Percentiles rank a stretch among this genome's conserved stretches.
These are phyloP conservation scores for Aphelinus certus DNA, from an alignment of 1,140 invertebrate genomes.

Conservation along the genomic window DNA sequence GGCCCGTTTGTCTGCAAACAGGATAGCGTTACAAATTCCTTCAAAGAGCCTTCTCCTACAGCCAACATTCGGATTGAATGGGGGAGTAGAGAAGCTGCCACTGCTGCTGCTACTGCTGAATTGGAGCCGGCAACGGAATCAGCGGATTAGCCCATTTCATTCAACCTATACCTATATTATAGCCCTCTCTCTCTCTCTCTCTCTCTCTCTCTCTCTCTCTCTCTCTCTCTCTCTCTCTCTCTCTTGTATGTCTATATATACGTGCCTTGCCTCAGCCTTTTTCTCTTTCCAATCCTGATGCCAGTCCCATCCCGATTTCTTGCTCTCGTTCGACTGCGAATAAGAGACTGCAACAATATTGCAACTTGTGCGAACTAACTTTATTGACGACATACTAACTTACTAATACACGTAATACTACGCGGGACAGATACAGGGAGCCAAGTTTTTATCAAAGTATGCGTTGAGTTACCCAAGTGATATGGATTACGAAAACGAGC, in stretches of 20 bases:
- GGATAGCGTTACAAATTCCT: conserved; percentile 56
- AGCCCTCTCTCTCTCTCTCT: not conserved
- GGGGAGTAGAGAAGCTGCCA: conserved; percentile 43
- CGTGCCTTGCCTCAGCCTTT: not conserved
- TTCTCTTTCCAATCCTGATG: not conserved
- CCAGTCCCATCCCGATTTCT: not conserved
- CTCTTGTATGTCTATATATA: not conserved
- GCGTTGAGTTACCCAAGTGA: not conserved
- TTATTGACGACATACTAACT: no score
- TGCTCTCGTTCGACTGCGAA: no score
- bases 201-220: conserved; percentile 29
- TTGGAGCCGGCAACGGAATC: conserved; percentile 50
- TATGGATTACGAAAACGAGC: not conserved
- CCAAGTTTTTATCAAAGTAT: not conserved
- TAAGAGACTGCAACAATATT: no score
- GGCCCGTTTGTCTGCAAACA: conserved; percentile 42
- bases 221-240: conserved; percentile 24
- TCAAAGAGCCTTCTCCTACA: conserved; percentile 41
- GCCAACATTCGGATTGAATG: conserved; percentile 51
- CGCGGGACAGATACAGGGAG: no score
- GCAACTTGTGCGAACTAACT: no score
- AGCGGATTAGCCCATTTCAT: conserved; percentile 56
- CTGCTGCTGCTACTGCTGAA: conserved; percentile 6
- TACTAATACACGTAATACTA: no score
- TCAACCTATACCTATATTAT: conserved; percentile 36